Evolutionary conservation across 2,797 vertebrate genomes (phyloP), one percentile per base, ranked within the genome.

Genomic region (Manis javanica): DNA sequence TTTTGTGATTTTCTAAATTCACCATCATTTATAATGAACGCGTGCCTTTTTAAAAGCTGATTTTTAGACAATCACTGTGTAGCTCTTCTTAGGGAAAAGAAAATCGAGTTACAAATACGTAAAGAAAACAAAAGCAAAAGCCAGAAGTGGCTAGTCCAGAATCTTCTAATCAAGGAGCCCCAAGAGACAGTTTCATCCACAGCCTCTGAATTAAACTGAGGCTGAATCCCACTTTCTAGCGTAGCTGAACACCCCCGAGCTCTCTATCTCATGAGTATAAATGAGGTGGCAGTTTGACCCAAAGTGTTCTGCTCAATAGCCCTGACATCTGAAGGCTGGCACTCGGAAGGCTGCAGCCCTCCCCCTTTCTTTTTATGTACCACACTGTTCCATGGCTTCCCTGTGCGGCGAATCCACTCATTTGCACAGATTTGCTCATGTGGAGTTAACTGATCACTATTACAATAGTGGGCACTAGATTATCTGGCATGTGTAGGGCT

Each of bases 1-100:
- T 87, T 82, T 29, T 61, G 24, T 72, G 57, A 37, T 88, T 96
- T 92, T 85, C 68, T 66, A 96, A 81, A 71, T 75, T 91, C 26
- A 1, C 15, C 34, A n/a, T 92, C 21, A 87, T 74, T 75, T 82
- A 31, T 77, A 88, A 66, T 29, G 24, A 95, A 69, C 29, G 49
- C 39, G 7, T 53, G 59, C 29, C 49, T 61, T 72, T 91, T 83
- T 53, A 24, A 87, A 81, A 63, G 21, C 42, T 87, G 14, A 55
- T 39, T 81, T 85, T 85, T 78, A 37, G 31, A 94, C 86, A 95
- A 42, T 55, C 39, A 87, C 7, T 75, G 9, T 55, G 14, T 81
- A 82, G 23, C 46, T 63, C 53, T 84, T 87, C 61, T 61, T 87
- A 19, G n/a, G 29, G 6, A 55, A 82, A 87, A 91, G 31, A 13